A percentile compares a stretch with the other conserved stretches of the same genome.
Evolutionary conservation across 2,888 invertebrate genomes (phyloP).

Genomic region (Tetragonisca angustula): DNA sequence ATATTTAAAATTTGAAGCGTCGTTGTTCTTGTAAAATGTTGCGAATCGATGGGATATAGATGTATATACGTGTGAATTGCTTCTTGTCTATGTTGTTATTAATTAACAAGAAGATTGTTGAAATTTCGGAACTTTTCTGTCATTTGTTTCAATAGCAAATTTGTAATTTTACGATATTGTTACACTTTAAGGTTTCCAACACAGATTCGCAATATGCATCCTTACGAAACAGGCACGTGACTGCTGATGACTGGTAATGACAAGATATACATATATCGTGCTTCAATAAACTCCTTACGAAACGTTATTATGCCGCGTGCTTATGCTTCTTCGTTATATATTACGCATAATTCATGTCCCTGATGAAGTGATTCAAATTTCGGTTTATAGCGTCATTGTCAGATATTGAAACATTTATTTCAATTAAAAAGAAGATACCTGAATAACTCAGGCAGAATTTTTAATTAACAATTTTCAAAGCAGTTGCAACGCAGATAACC

Average conservation of each 20-base stretch:
- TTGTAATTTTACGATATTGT: background rate
- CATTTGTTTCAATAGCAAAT: background rate
- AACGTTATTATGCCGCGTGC: background rate
- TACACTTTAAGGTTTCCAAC: background rate
- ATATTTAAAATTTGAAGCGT: background rate
- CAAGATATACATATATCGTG: background rate
- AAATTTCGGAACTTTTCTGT: background rate
- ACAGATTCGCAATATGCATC: conserved; percentile 1
- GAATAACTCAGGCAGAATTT: background rate
- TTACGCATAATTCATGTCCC: background rate
- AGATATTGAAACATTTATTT: background rate
- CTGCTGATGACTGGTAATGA: background rate
- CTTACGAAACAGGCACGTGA: conserved; percentile 24
- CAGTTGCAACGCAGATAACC: too few species aligned
- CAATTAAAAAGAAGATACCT: background rate
- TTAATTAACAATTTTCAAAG: too few species aligned
- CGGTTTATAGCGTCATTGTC: background rate
- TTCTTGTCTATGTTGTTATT: background rate
- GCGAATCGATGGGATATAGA: background rate
- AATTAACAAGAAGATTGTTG: background rate
- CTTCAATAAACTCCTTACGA: background rate
- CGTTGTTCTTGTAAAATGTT: background rate
- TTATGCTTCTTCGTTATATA: background rate
- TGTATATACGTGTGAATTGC: background rate
- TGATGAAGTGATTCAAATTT: background rate